phyloP scores from a whole-genome alignment of 2,113 vertebrate species.

The Pluvialis apricaria region DNA sequence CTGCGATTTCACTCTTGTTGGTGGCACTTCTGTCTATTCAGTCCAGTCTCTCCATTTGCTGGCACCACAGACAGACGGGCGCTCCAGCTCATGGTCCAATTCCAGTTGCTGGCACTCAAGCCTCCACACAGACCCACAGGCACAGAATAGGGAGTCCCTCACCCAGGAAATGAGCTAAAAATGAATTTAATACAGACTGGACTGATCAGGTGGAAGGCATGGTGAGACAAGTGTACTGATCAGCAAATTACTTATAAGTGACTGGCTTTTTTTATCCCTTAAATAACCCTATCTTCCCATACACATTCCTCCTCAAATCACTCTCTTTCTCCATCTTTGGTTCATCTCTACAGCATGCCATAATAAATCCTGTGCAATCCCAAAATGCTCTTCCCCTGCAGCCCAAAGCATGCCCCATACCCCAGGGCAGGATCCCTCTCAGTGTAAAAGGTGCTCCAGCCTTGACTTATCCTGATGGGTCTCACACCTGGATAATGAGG shows the following conservation, averaged over 20 bases:
- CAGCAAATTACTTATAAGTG: not conserved
- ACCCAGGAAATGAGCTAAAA: not conserved
- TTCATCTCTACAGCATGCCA: not conserved
- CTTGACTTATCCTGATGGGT: not conserved
- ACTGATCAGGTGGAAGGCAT: not conserved
- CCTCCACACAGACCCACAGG: too few relatives aligned
- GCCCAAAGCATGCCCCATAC: not conserved
- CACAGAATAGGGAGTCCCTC: not conserved
- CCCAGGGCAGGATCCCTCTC: not conserved
- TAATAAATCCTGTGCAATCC: not conserved
- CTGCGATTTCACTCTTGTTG: not conserved
- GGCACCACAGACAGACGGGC: not conserved
- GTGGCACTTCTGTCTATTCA: not conserved
- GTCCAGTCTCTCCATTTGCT: not conserved
- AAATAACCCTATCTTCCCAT: not conserved
- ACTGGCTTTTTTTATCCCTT: not conserved
- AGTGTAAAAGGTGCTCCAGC: not conserved
- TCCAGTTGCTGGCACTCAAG: not conserved
- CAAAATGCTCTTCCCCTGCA: not conserved
- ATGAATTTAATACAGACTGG: not conserved
- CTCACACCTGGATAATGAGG: not conserved
- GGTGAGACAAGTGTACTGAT: not conserved
- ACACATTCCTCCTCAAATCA: not conserved
- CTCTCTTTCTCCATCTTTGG: not conserved
- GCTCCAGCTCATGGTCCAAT: not conserved